Conservation (phyloP, 2,113 vertebrate genomes). For the Glareola pratincola region DNA sequence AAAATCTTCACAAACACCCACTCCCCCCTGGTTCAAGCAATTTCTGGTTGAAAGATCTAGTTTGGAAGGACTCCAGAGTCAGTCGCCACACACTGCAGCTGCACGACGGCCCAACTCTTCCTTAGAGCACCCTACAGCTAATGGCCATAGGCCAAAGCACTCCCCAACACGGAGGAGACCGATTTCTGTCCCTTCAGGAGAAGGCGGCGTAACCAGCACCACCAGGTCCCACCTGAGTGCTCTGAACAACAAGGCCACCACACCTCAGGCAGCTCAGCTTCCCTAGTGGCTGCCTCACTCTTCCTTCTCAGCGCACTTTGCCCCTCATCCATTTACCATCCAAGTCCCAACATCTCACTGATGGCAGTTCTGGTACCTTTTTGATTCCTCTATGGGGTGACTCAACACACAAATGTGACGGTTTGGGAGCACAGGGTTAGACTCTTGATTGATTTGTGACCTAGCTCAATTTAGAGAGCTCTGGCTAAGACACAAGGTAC, state of each 20-base stretch:
- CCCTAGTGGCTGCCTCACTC: neutral
- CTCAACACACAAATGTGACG: neutral
- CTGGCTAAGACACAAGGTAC: neutral
- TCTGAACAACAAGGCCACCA: neutral
- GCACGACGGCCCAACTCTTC: neutral
- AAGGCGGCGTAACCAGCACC: neutral
- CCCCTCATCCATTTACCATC: neutral
- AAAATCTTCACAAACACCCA: neutral
- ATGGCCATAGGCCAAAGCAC: neutral
- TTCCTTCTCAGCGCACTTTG: neutral
- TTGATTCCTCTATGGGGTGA: neutral
- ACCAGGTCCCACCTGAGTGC: neutral
- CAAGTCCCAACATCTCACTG: neutral
- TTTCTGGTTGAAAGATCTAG: neutral
- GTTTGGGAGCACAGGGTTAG: neutral
- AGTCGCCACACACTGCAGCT: neutral
- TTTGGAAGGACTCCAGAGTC: neutral
- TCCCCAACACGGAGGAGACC: accelerated
- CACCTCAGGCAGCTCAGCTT: neutral
- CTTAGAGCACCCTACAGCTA: neutral
- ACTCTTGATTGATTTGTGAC: neutral
- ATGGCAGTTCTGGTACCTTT: neutral
- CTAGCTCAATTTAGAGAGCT: neutral
- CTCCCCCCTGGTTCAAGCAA: neutral
- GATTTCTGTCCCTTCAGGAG: neutral